Evolutionary conservation across 1,140 invertebrate genomes (phyloP).

Genomic region (Sarcophaga peregrina): DNA sequence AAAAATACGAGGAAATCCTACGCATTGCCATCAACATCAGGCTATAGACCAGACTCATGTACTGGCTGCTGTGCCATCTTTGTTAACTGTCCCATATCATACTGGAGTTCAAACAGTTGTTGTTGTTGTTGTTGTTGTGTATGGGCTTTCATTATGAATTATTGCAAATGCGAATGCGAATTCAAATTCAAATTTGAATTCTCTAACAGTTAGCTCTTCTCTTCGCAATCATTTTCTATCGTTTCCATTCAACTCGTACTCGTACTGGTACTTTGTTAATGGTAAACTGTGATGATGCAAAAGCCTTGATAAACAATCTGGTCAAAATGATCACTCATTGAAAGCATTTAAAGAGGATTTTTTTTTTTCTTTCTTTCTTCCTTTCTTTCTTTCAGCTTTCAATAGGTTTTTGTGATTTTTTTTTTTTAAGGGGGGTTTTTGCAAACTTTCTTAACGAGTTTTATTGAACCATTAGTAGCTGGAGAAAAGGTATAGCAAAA

Average conservation of each 20-base stretch:
- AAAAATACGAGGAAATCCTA: too few relatives aligned
- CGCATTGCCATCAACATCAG: too few relatives aligned
- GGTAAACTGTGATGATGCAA: slow-evolving; percentile 4
- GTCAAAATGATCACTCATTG: slow-evolving; percentile 11
- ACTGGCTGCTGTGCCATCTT: too few relatives aligned
- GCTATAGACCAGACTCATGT: too few relatives aligned
- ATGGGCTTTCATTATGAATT: background rate
- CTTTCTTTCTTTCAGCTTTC: background rate
- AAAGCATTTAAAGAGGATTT: background rate
- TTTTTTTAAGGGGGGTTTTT: background rate
- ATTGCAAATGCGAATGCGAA: background rate
- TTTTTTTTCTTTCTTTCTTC: background rate
- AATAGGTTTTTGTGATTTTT: background rate
- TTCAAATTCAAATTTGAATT: too few relatives aligned
- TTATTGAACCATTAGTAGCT: too few relatives aligned
- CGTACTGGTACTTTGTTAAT: background rate
- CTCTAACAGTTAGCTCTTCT: too few relatives aligned
- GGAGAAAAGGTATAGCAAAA: background rate
- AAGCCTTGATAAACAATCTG: slow-evolving; percentile 21
- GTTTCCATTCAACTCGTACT: too few relatives aligned
- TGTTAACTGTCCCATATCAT: too few relatives aligned
- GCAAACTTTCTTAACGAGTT: background rate
- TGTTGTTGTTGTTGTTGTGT: too few relatives aligned
- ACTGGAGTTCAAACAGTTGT: background rate
- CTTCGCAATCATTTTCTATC: too few relatives aligned